Conservation (phyloP, 2,888 invertebrate genomes). For the Drosophila koepferae region DNA sequence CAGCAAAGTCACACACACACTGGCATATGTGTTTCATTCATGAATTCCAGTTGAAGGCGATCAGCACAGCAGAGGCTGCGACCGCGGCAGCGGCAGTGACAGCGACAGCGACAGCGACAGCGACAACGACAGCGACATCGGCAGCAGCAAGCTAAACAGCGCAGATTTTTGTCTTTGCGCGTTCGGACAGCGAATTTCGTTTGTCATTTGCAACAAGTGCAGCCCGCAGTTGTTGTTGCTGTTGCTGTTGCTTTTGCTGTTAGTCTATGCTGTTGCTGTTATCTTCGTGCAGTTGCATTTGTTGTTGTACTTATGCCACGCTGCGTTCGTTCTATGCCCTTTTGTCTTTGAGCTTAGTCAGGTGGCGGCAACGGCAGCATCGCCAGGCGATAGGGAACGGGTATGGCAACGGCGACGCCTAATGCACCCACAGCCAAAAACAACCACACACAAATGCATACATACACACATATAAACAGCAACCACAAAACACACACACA, state of each 20-base stretch:
- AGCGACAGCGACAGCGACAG: conserved; percentile 3
- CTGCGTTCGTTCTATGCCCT: conserved; percentile 56
- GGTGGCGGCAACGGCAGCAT: conserved; percentile 29
- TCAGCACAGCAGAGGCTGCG: conserved; percentile 19
- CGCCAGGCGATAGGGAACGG: conserved; percentile 22
- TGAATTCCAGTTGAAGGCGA: conserved; percentile 75
- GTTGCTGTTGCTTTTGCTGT: conserved; percentile 8
- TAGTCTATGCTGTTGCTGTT: conserved; percentile 24
- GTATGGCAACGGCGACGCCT: conserved; percentile 40
- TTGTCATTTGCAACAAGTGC: conserved; percentile 79
- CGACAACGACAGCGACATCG: conserved; percentile 7
- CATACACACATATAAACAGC: conserved; percentile 9
- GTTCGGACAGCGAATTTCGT: conserved; percentile 58
- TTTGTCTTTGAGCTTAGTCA: conserved; percentile 61
- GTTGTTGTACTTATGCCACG: conserved; percentile 38
- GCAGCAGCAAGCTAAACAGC: conserved; percentile 14
- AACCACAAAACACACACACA: conserved; percentile 17
- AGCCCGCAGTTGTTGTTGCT: conserved; percentile 36
- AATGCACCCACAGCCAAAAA: conserved; percentile 69
- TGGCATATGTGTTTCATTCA: conserved; percentile 78
- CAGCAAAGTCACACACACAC: conserved; percentile 25
- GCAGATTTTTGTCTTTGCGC: conserved; percentile 48
- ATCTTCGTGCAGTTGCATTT: conserved; percentile 25
- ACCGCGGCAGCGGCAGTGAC: conserved; percentile 6
- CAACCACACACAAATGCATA: conserved; percentile 18